Evolutionary conservation across 2,888 invertebrate genomes (phyloP), one percentile per base, ranked within the genome.

Genomic region (Neuroscelio doddi): DNA sequence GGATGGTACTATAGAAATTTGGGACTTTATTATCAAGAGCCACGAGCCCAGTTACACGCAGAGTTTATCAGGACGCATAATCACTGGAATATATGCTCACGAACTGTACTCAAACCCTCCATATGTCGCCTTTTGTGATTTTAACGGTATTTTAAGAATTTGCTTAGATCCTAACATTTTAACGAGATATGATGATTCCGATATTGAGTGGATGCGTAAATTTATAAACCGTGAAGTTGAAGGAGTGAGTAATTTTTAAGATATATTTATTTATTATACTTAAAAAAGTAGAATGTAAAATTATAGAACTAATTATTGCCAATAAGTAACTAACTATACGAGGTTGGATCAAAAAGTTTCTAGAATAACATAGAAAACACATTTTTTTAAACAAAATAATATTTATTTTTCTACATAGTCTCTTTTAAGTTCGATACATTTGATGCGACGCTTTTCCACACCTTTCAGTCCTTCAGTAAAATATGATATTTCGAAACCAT

Each of bases 1-100:
- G 16, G 93, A 94, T 85, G 95, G 95, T 1, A 88, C 87, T 57
- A 85, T 94, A 9, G 94, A 95, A 83, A 89, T 91, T 8, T 96
- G 95, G 95, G 92, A 94, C 85, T 85, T 95, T 55, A 83, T 92
- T 56, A 85, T 89, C 42, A 88, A 89, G 77, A 91, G 91, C 68
- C 91, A 94, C 71, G 88, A 89, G 66, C 89, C 93, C 0, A 88
- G 89, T 61, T 88, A 91, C 51, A 86, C 88, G 0, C 89, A 93
- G 79, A 89, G 88, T 57, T 84, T 92, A 12, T 62, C 1, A 72
- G 75, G 3, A 51, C 65, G 32, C 36, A 87, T 89, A 77, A 86
- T 92, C n/a, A 90, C 91, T 0, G 87, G 88, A 14, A 86, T 91
- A 12, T 88, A 87, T 30, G 85, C 89, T 42, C 91, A 91, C 76